Percentiles rank a stretch among this genome's conserved stretches.
These are phyloP conservation scores for Sisyra nigra DNA, from an alignment of 2,888 invertebrate genomes.

Conservation along the genomic window DNA sequence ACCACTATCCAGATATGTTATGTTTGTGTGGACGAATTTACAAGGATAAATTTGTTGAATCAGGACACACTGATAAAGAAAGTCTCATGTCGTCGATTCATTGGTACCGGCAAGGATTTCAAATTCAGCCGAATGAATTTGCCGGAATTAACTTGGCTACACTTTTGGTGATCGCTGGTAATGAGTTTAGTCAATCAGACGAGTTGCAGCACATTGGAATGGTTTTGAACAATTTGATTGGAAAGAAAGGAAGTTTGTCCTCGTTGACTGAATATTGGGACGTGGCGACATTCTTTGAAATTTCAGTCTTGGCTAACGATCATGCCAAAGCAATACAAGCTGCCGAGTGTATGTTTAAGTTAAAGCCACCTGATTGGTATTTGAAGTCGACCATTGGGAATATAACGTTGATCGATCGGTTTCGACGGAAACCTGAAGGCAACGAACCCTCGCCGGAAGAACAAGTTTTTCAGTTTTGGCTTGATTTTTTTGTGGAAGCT, in stretches of 20 bases:
- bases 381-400: slow-evolving; percentile 95
- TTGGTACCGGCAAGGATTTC: slow-evolving; percentile 96
- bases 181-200: slow-evolving; percentile 82
- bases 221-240: slow-evolving; percentile 92
- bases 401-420: slow-evolving; percentile 82
- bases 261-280: slow-evolving; percentile 97
- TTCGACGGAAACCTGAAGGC: slow-evolving; percentile 68
- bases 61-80: slow-evolving; percentile 73
- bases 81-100: slow-evolving; percentile 85
- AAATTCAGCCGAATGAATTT: slow-evolving; percentile 97
- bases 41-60: slow-evolving; percentile 94
- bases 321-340: slow-evolving; percentile 94
- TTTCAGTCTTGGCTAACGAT: slow-evolving; percentile 92
- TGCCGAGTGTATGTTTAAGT: slow-evolving; percentile 83
- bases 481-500: slow-evolving; percentile 95
- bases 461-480: slow-evolving; percentile 91
- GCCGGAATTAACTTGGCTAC: slow-evolving; percentile 98
- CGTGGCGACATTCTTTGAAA: slow-evolving; percentile 97
- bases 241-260: slow-evolving; percentile 88
- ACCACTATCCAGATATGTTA: slow-evolving; percentile 91
- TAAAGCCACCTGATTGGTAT: slow-evolving; percentile 87
- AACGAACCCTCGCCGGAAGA: slow-evolving; percentile 57
- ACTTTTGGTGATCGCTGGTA: slow-evolving; percentile 87
- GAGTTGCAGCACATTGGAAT: slow-evolving; percentile 86
- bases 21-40: slow-evolving; percentile 96